Conservation (phyloP, 2,797 vertebrate genomes). For the Pangasius krempfi region DNA sequence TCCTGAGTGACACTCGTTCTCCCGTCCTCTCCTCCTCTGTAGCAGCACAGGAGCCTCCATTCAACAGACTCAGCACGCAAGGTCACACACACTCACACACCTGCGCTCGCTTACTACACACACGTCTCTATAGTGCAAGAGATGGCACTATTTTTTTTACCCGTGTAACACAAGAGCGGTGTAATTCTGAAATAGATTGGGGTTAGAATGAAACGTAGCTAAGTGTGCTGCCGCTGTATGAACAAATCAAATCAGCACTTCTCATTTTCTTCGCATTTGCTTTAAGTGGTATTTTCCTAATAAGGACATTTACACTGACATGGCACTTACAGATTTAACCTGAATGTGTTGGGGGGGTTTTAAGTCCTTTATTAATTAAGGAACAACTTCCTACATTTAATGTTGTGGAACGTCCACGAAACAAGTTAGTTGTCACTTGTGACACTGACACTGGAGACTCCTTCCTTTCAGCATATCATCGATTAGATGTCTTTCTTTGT, state of each 20-base stretch:
- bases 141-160: background rate
- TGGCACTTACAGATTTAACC: background rate
- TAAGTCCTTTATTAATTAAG: no score
- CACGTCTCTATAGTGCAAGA: background rate
- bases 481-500: background rate
- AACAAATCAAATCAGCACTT: no score
- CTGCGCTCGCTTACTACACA: background rate
- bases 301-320: no score
- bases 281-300: no score
- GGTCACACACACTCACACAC: conserved; percentile 63
- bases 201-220: no score
- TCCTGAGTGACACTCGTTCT: conserved; percentile 66
- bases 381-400: no score
- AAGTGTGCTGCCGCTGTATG: no score
- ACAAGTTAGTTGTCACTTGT: no score
- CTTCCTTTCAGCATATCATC: background rate
- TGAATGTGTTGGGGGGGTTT: background rate
- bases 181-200: no score
- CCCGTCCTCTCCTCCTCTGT: conserved; percentile 56
- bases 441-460: background rate
- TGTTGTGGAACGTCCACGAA: no score
- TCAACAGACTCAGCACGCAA: conserved; percentile 81
- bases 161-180: no score
- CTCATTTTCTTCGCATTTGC: no score
- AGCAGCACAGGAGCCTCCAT: conserved; percentile 69